Base-by-base conservation (phyloP, 2,888 invertebrate species). In the Apamea crenata region DNA sequence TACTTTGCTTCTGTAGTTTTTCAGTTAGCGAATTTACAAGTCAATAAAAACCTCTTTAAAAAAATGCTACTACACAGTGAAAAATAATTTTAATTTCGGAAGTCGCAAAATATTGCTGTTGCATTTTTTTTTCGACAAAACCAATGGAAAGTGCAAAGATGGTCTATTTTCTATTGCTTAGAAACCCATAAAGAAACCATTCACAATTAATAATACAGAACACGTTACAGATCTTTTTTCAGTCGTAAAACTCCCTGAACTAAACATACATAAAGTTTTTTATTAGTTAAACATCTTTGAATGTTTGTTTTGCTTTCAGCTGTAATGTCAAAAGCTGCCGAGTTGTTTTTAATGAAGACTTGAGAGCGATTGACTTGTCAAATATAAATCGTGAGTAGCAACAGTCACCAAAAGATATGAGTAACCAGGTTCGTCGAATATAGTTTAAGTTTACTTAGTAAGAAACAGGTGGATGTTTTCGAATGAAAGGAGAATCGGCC, bases 251-350 rank as follows among this genome's bases (percentile, higher is more conserved):
- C 68, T 81, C 1, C 10, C 18, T n/a, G 21, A 75, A 65, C 63
- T 12, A 63, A 74, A 81, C 63, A 81, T 1, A 59, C 80, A 63
- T 81, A 81, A 81, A 75, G 56, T 12, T 65, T 80, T 80, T 81
- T 81, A 81, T 75, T 81, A 69, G n/a, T 32, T 59, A 81, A 75
- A 81, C 81, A 81, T n/a, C 63, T 81, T 81, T 69, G 47, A 69
- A 66, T 81, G 81, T 81, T 81, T 81, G 29, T 75, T 81, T 69
- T 56, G 81, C 32, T 81, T 69, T 40, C 36, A 40, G 69, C 50
- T n/a, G 5, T 69, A 44, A 71, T 67, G 66, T 29, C 40, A 25
- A 70, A 70, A 82, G 53, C 59, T 76, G 53, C 29, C 2, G 59
- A 66, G 53, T 61, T 14, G n/a, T 53, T 65, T 75, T 50, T 40